Conservation (phyloP, 2,113 vertebrate genomes). For the Xiphophorus couchianus region DNA sequence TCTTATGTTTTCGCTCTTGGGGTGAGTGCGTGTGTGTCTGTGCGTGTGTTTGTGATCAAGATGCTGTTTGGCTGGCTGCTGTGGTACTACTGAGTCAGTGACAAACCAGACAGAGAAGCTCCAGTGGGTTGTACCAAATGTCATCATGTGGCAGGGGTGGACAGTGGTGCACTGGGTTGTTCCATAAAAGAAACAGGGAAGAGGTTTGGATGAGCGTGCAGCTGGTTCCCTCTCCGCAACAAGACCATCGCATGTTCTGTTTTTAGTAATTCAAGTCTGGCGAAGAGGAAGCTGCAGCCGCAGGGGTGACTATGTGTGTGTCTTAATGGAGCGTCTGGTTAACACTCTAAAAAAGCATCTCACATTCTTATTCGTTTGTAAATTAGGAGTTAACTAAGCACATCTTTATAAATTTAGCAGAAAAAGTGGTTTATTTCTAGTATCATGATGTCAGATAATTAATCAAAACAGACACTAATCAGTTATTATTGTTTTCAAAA, state of each 20-base stretch:
- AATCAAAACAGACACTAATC: no score
- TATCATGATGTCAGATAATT: not conserved
- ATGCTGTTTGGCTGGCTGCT: conserved; percentile 57
- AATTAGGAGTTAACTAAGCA: not conserved
- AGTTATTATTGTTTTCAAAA: no score
- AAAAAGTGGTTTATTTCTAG: not conserved
- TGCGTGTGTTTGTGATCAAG: conserved; percentile 20
- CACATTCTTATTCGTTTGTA: not conserved
- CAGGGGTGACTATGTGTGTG: conserved; percentile 6
- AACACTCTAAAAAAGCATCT: conserved; percentile 4
- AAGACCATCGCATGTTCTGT: conserved; percentile 40
- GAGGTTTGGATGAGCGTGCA: conserved; percentile 54
- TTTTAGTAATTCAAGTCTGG: conserved; percentile 55
- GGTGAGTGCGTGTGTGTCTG: conserved; percentile 21
- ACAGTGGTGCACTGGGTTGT: conserved; percentile 38
- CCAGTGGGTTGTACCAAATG: conserved; percentile 75
- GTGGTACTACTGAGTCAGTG: conserved; percentile 78
- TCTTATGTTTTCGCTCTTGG: conserved; percentile 45
- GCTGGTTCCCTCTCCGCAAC: conserved; percentile 69
- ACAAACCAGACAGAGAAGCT: conserved; percentile 72
- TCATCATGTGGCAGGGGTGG: conserved; percentile 63
- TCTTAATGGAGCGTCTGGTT: conserved; percentile 5
- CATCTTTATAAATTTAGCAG: no score
- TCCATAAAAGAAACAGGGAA: conserved; percentile 53
- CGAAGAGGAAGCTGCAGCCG: conserved; percentile 33